Base-by-base conservation (phyloP, 2,113 vertebrate species). In the Fukomys damarensis region DNA sequence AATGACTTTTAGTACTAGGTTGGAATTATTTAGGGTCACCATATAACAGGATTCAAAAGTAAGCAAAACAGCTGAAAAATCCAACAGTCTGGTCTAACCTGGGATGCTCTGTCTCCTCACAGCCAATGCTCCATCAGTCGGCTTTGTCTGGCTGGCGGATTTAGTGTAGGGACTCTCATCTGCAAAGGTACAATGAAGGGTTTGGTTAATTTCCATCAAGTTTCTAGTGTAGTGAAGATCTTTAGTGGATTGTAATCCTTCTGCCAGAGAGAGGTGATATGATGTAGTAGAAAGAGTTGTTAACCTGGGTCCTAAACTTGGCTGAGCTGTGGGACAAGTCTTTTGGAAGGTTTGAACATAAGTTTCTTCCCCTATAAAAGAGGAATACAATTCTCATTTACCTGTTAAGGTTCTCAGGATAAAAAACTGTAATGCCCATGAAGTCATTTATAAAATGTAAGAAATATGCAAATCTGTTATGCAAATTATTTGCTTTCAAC, bases 151-250 rank as follows among this genome's bases (percentile, higher is more conserved):
- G 98, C 99, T 99, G 97, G 99, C 98, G 99, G 99, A 99, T 98
- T 99, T 99, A 97, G 99, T 99, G 98, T 99, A 99, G 96, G 99
- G 99, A 98, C 99, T 99, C 97, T 99, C 99, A 99, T 99, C 99
- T 99, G 99, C 98, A 98, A 98, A 99, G 98, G 98, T 94, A 98
- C 97, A 98, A 98, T 89, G 98, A 97, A 98, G 98, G 96, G 87
- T 97, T 96, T 96, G 94, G 98, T 98, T 98, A 98, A 98, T 98
- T 97, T 97, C 90, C 97, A 96, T 97, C 96, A 79, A 96, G 96
- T 92, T 96, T 91, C 97, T 76, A 88, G 77, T 0, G 17, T n/a
- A 63, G 79, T 86, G 97, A 96, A 98, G 98, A 83, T 41, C 80
- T 96, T 93, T 52, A 90, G 72, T 38, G 97, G 98, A 92, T 20